A percentile compares a stretch with the other conserved stretches of the same genome.
phyloP scores from a whole-genome alignment of 2,113 vertebrate species.

The Hystrix brachyura region DNA sequence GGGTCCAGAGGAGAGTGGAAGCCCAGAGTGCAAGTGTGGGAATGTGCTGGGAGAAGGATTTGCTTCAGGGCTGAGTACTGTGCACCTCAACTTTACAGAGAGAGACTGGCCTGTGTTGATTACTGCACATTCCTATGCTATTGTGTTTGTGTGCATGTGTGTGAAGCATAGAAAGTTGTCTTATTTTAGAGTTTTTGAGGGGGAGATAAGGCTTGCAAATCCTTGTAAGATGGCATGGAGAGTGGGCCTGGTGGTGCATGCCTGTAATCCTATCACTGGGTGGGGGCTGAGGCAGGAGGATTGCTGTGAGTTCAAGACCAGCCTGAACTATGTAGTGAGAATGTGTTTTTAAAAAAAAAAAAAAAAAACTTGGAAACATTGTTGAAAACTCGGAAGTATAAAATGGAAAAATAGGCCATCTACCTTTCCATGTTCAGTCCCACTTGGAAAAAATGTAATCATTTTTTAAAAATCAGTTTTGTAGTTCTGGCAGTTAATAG shows the following conservation, averaged over 20 bases:
- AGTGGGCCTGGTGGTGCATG: too few species aligned
- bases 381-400: not conserved
- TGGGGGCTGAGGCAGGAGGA: too few species aligned
- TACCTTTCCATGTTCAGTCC: not conserved
- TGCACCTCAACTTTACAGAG: not conserved
- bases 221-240: not conserved
- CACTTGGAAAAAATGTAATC: not conserved
- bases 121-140: not conserved
- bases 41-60: not conserved
- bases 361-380: not conserved
- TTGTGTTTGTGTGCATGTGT: not conserved
- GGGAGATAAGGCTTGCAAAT: constrained; percentile 37
- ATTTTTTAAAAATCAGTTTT: constrained; percentile 16
- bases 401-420: constrained; percentile 5
- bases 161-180: not conserved
- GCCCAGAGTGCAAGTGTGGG: not conserved
- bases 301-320: too few species aligned
- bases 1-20: not conserved
- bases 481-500: constrained; percentile 3
- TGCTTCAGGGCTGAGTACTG: not conserved
- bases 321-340: too few species aligned
- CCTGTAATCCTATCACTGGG: too few species aligned
- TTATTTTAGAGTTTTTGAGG: constrained; percentile 14
- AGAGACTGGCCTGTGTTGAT: not conserved
- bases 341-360: too few species aligned